Evolutionary conservation across 1,140 invertebrate genomes (phyloP), one percentile per base, ranked within the genome.

Genomic region (Drosophila bocki): DNA sequence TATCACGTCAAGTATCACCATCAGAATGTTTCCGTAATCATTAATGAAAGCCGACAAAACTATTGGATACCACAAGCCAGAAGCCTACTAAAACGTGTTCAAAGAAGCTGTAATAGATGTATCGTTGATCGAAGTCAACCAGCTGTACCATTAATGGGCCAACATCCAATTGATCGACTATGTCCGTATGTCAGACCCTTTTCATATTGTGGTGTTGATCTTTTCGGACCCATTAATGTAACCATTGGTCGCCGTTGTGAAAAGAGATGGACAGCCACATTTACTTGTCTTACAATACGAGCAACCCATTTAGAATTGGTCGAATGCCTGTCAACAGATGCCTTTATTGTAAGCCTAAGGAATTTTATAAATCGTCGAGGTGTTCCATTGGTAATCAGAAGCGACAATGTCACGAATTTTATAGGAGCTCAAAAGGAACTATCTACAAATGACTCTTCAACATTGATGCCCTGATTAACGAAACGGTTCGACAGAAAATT

Each of bases 201-300:
- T 8, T 37, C 54, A 7, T 42, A 42, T 5, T 57, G 42, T 22
- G 1, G 22, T 22, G 22, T 22, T 22, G 22, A 22, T 22, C 22
- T 22, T 22, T 22, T 22, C 37, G 54, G 54, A 37, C 37, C 37
- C 2, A 22, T 57, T 11, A 57, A 41, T 9, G 35, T 41, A 13
- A 15, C 53, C 33, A 19, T 57, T 22, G 57, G 39, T 17, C 29
- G 57, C 7, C 58, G 44, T 13, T 32, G 42, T 15, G 58, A 60
- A 35, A 60, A 60, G 5, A 44, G 57, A 4, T 60, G 32, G 32
- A 17, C 33, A 8, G 44, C 47, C 12, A 61, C 26, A 33, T 61
- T 61, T 33, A 48, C 58, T 12, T 61, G 33, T 17, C 29, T 61
- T 9, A 61, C 58, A 15, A 58, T 58, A 4, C 56, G 39, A n/a